These are phyloP conservation scores for Pomacea maculata DNA, from an alignment of 1,140 invertebrate genomes.

Conservation along the genomic window DNA sequence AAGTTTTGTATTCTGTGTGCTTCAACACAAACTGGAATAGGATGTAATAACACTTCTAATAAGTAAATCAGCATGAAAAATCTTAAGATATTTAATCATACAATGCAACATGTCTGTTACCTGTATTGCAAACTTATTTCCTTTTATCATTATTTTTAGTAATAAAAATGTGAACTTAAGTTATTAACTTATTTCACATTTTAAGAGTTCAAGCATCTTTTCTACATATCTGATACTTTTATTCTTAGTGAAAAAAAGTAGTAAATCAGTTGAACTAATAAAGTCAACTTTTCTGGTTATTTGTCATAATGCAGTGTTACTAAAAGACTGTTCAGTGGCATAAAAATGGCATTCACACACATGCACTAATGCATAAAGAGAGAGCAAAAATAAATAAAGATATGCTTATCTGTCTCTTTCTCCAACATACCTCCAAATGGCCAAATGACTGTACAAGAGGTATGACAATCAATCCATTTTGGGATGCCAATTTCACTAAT, in stretches of 20 bases:
- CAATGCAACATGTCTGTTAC: no score
- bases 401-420: no score
- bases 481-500: constrained; percentile 74
- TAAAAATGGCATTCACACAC: background rate
- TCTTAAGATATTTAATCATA: no score
- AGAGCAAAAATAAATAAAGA: no score
- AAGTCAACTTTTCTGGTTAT: no score
- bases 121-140: no score
- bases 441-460: constrained; percentile 96
- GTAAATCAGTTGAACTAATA: background rate
- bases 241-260: background rate
- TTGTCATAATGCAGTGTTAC: no score
- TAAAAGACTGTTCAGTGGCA: background rate
- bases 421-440: constrained; percentile 71
- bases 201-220: background rate
- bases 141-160: no score
- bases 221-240: no score
- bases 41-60: background rate
- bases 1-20: constrained; percentile 76
- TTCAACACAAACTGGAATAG: constrained; percentile 79
- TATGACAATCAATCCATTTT: constrained; percentile 81
- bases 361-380: no score
- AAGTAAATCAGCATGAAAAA: background rate
- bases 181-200: background rate
- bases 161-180: no score